These are phyloP conservation scores for fruit fly (Drosophila melanogaster) DNA, from an alignment of 1,140 invertebrate species.

Conservation along the genomic window Release_6_plus_ISO1_MT NC_004354.4:15817001-15817500, in stretches of 20 bases:
- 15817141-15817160: slow-evolving; percentile 68
- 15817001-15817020: slow-evolving; percentile 31
- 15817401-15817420: slow-evolving; percentile 29
- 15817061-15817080: slow-evolving; percentile 24
- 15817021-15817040: slow-evolving; percentile 33
- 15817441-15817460: background rate
- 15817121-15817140: slow-evolving; percentile 70
- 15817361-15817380: slow-evolving; percentile 23
- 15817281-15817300: background rate
- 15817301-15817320: slow-evolving; percentile 48
- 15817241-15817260: slow-evolving; percentile 8
- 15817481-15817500: background rate
- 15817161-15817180: slow-evolving; percentile 35
- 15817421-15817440: slow-evolving; percentile 23
- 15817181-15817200: slow-evolving; percentile 50
- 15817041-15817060: slow-evolving; percentile 7
- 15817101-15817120: slow-evolving; percentile 21
- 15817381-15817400: slow-evolving; percentile 55
- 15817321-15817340: slow-evolving; percentile 75
- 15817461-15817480: background rate
- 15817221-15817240: slow-evolving; percentile 1
- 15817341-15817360: slow-evolving; percentile 56
- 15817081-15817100: slow-evolving; percentile 22
- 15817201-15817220: slow-evolving; percentile 38
- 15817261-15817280: slow-evolving; percentile 18